Base-by-base conservation (phyloP, 1,140 invertebrate genomes). In the Chironomus tepperi region DNA sequence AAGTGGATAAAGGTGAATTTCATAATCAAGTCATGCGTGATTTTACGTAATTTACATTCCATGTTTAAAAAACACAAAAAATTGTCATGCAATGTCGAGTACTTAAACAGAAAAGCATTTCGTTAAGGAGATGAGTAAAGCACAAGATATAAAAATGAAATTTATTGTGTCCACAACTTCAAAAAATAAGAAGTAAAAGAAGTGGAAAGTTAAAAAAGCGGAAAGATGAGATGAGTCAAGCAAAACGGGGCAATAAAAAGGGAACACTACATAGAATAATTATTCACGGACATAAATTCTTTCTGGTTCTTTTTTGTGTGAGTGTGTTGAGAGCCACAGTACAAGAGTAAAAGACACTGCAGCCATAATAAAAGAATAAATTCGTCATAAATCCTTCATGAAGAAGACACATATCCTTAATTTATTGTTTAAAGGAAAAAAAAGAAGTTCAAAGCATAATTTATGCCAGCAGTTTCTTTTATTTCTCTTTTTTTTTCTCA, bases 261-360 rank as follows among this genome's bases (percentile, higher is more conserved):
- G 15, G n/a, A 57, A 15, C 12, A 57, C 12, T 12, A 12, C 12
- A 57, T 57, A 15, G 47, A 57, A 57, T 70, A 70, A 70, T 70
- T 70, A 19, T 70, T 70, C 65, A 70, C 65, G 65, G 65, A 70
- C 65, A 70, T 70, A 70, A 70, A 70, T 70, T 70, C n/a, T 15
- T 43, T 47, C 47, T 57, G n/a, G 47, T 57, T 12, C 15, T 2
- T 9, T 3, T 2, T 15, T 47, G 43, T 9, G 42, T 47, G 8
- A 12, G 47, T 57, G 12, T 57, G 47, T 34, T 34, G 24, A 34
- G 47, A 12, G 47, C n/a, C n/a, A n/a, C 9, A 57, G 8, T 18
- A 19, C 18, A 70, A 19, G 18, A n/a, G 18, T 67, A 47, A 16
- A 70, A 18, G 15, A 18, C 19, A 70, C 18, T 70, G 65, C 65